Evolutionary conservation across 1,140 invertebrate genomes (phyloP).

Genomic region (Nasonia longicornis): DNA sequence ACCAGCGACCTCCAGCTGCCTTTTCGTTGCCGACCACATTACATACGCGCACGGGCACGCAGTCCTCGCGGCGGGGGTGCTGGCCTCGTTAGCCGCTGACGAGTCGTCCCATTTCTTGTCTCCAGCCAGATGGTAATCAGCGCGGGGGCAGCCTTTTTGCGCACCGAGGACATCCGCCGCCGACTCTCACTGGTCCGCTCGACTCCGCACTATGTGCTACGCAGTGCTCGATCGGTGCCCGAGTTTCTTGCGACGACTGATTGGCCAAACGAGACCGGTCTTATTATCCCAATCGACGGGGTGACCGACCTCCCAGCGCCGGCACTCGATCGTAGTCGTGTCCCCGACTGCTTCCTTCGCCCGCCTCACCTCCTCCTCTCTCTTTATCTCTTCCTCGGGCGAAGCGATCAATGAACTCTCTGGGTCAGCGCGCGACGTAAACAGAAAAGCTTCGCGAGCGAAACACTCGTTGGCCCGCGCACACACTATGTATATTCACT

Average conservation of each 20-base stretch:
- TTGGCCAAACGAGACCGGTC: background rate
- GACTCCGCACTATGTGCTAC: no score
- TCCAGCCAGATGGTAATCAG: background rate
- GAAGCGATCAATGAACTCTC: background rate
- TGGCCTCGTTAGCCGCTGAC: background rate
- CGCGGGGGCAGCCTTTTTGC: background rate
- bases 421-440: background rate
- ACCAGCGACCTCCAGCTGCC: constrained; percentile 30
- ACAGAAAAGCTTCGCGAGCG: background rate
- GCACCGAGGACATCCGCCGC: background rate
- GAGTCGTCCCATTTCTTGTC: no score
- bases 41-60: background rate
- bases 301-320: background rate
- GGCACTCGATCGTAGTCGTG: background rate
- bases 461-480: background rate
- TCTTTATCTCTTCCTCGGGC: background rate
- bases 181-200: no score
- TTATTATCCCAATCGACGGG: background rate
- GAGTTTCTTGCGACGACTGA: background rate
- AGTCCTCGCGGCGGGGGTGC: background rate
- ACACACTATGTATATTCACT: background rate
- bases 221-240: background rate
- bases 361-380: background rate
- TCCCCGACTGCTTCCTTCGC: background rate
- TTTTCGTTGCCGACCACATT: constrained; percentile 28